These are phyloP conservation scores for Herminia tarsipennalis DNA, from an alignment of 2,888 invertebrate genomes.

Conservation along the genomic window DNA sequence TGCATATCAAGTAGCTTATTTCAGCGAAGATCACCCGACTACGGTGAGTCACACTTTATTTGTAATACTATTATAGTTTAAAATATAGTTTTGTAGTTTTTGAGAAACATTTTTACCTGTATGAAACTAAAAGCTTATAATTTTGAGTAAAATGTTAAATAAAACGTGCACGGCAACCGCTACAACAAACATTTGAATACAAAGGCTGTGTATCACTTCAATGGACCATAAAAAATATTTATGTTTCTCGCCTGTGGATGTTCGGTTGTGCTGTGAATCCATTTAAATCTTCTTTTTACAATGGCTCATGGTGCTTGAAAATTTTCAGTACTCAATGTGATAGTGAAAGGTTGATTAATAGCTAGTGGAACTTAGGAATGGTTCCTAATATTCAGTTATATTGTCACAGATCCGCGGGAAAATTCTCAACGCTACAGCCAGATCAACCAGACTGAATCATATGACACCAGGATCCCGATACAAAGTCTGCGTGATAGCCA, in stretches of 20 bases:
- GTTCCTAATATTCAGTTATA: neutral
- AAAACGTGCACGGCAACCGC: slow-evolving; percentile 69
- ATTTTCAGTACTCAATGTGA: slow-evolving; percentile 48
- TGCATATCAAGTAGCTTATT: slow-evolving; percentile 94
- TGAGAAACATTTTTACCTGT: slow-evolving; percentile 44
- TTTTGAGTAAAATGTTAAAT: slow-evolving; percentile 58
- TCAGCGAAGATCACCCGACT: slow-evolving; percentile 83
- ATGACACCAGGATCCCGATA: slow-evolving; percentile 93
- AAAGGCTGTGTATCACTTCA: slow-evolving; percentile 83
- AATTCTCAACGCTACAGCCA: slow-evolving; percentile 89
- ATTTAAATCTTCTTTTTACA: slow-evolving; percentile 75
- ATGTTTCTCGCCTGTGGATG: slow-evolving; percentile 77
- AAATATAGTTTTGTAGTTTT: slow-evolving; percentile 13
- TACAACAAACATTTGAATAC: slow-evolving; percentile 83
- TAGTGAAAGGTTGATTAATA: slow-evolving; percentile 25
- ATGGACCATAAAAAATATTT: slow-evolving; percentile 85
- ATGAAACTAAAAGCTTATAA: slow-evolving; percentile 53
- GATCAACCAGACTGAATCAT: slow-evolving; percentile 90
- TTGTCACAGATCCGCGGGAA: slow-evolving; percentile 89
- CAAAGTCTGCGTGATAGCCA: slow-evolving; percentile 94
- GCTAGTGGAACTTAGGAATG: slow-evolving; percentile 3
- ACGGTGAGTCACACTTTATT: slow-evolving; percentile 76
- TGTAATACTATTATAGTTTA: neutral
- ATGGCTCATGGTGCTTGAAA: slow-evolving; percentile 54
- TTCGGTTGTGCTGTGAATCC: slow-evolving; percentile 71